Base-by-base conservation (phyloP, 2,888 invertebrate species). In the Drosophila mulleri region DNA sequence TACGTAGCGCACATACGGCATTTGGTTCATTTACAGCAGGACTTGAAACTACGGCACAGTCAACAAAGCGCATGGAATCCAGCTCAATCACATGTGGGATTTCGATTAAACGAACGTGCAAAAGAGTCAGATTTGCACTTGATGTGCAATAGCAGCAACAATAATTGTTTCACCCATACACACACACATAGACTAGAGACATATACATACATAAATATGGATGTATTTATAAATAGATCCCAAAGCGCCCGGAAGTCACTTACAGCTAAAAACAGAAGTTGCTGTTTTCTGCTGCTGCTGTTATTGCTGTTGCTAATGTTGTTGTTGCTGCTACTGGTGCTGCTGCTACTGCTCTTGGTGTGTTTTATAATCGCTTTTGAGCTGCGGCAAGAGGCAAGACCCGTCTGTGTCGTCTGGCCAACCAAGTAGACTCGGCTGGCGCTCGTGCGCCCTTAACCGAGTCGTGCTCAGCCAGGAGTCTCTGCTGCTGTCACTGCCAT, bases 181-280 rank as follows among this genome's bases (percentile, higher is more conserved):
- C 58, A 59, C 12, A 23, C 41, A 41, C 42, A 18, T 11, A 12
- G 2, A 20, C 42, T 42, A 2, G 29, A 32, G 57, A 20, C 35
- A 12, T 11, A 58, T 26, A 60, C 32, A 32, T 41, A 12, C 5
- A 58, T 26, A 60, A 26, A 32, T 41, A 32, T 32, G 29, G 11
- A 59, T 61, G 39, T 65, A 59, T 57, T 42, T 65, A 54, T 52
- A 69, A 65, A 65, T 66, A 75, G 67, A 83, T 79, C 69, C 76
- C 64, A 67, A 44, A 79, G 83, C 75, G 73, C 67, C 72, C 85
- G 84, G 84, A 85, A 89, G 83, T 82, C 64, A 72, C 70, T 78
- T 77, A 78, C 67, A 78, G 82, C 77, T 78, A 75, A 78, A 88
- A 75, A 75, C 84, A 89, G 84, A 87, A 82, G 85, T 72, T 79